These are phyloP conservation scores for Corynorhinus townsendii DNA, from an alignment of 2,113 vertebrate genomes.

Conservation along the genomic window DNA sequence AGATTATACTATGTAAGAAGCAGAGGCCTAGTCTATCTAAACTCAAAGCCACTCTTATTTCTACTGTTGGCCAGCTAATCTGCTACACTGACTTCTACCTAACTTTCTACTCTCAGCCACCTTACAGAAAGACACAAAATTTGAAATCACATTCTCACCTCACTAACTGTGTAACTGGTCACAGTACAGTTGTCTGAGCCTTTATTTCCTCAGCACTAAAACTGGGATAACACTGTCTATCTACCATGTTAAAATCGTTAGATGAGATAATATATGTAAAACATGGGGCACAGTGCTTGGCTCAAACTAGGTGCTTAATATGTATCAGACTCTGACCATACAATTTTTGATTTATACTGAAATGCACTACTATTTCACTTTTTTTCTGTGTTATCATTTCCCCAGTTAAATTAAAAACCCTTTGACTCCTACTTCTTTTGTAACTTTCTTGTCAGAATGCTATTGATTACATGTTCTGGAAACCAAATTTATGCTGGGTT, in stretches of 20 bases:
- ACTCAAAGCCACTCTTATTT: background rate
- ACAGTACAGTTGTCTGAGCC: background rate
- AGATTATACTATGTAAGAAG: background rate
- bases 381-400: background rate
- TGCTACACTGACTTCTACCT: background rate
- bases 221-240: background rate
- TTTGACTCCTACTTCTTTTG: background rate
- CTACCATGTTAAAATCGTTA: background rate
- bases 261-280: background rate
- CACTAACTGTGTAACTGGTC: background rate
- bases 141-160: background rate
- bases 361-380: background rate
- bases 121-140: background rate
- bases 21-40: background rate
- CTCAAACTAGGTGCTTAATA: background rate
- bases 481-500: background rate
- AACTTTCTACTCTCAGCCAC: background rate
- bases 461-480: background rate
- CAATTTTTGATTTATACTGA: background rate
- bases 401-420: background rate
- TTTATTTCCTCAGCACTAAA: conserved; percentile 11
- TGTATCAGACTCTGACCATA: background rate
- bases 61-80: background rate
- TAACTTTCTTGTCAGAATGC: background rate
- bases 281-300: background rate